These are phyloP conservation scores for Mirza zaza DNA, from an alignment of 2,113 vertebrate genomes.

Conservation along the genomic window DNA sequence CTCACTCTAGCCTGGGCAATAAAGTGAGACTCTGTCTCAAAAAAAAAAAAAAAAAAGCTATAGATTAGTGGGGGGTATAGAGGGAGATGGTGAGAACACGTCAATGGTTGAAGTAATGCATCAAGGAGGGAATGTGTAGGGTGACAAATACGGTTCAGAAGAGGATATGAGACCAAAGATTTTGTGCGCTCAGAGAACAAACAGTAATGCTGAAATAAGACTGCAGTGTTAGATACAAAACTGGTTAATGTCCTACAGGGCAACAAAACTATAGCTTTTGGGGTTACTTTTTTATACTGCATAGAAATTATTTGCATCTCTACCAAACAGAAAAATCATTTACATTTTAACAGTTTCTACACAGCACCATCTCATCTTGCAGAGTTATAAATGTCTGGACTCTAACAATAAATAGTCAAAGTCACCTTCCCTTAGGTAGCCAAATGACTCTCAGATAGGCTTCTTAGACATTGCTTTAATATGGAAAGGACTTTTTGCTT, in stretches of 20 bases:
- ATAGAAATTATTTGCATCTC: conserved; percentile 53
- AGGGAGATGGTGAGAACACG: background rate
- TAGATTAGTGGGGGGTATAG: background rate
- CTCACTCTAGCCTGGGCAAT: too few species aligned
- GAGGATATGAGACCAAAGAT: background rate
- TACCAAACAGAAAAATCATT: conserved; percentile 32
- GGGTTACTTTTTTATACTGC: background rate
- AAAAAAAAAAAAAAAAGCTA: background rate
- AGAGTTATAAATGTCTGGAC: background rate
- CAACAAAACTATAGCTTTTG: background rate
- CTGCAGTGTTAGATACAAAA: background rate
- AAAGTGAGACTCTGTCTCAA: too few species aligned
- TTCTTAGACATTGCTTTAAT: background rate
- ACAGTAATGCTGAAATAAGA: background rate
- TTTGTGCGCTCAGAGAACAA: background rate
- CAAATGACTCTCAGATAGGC: background rate
- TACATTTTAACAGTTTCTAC: conserved; percentile 54
- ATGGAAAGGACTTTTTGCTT: background rate
- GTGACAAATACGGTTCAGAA: background rate
- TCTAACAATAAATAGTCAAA: background rate
- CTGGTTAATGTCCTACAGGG: background rate
- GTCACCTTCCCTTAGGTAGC: background rate
- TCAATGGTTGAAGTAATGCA: background rate
- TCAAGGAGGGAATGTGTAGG: background rate
- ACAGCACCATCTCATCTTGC: conserved; percentile 15